Conservation (phyloP, 2,888 invertebrate species). For the Abrostola triplasia region DNA sequence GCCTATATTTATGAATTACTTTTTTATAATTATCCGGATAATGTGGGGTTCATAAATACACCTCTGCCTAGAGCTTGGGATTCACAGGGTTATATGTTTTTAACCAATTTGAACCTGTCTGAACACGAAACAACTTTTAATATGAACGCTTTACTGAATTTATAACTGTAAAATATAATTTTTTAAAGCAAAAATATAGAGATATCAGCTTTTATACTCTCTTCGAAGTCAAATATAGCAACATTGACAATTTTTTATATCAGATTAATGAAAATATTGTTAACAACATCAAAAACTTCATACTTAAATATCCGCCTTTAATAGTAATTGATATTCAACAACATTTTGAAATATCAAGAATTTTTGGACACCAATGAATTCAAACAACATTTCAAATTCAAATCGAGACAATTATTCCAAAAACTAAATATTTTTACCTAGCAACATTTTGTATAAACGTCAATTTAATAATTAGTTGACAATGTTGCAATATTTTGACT, state of each 20-base stretch:
- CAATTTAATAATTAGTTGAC: neutral
- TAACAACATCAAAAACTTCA: no score
- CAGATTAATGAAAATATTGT: neutral
- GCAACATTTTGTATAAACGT: neutral
- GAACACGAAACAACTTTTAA: conserved; percentile 9
- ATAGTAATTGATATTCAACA: no score
- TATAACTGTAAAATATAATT: conserved; percentile 20
- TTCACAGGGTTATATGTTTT: conserved; percentile 2
- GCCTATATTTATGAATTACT: no score
- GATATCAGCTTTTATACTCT: conserved; percentile 71
- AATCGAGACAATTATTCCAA: no score
- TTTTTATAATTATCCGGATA: no score
- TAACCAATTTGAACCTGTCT: neutral
- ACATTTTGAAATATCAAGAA: no score
- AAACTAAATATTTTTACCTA: neutral
- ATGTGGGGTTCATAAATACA: no score
- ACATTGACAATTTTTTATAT: conserved; percentile 3
- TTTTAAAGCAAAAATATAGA: conserved; percentile 66
- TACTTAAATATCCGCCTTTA: no score
- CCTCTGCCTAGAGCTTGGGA: neutral
- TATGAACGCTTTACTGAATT: conserved; percentile 14
- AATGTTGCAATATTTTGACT: conserved; percentile 42
- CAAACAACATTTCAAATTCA: no score
- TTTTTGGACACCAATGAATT: no score
- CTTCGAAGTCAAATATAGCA: conserved; percentile 53